A percentile compares a stretch with the other conserved stretches of the same genome.
These are phyloP conservation scores for Meloidogyne hapla DNA, from an alignment of 1,140 invertebrate genomes.

Conservation along the genomic window DNA sequence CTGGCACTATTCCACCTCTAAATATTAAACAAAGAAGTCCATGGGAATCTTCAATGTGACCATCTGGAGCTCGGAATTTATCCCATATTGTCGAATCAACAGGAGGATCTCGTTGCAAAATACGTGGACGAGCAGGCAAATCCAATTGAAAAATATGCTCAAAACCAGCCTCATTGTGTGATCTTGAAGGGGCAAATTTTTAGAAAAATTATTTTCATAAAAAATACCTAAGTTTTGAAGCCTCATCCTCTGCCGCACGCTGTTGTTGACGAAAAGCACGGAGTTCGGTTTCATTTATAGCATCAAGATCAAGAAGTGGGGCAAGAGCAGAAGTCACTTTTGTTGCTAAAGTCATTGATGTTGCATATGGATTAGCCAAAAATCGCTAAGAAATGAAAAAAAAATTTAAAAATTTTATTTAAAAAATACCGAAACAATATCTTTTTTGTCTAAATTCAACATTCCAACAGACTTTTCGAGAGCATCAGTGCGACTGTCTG, in stretches of 20 bases:
- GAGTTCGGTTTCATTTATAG: constrained; percentile 10
- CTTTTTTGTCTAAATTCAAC: constrained; percentile 47
- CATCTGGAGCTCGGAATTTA: constrained; percentile 35
- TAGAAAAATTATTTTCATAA: neutral
- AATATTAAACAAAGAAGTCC: constrained; percentile 57
- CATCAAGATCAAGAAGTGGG: constrained; percentile 47
- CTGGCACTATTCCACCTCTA: constrained; percentile 57
- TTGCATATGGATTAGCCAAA: constrained; percentile 49
- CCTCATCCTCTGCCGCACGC: constrained; percentile 14
- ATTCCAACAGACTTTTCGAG: constrained; percentile 52
- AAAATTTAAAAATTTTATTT: neutral
- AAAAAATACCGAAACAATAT: constrained; percentile 45
- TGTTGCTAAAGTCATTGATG: constrained; percentile 37
- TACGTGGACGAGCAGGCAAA: constrained; percentile 44
- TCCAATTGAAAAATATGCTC: constrained; percentile 53
- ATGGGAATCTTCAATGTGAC: constrained; percentile 50
- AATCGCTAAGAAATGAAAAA: constrained; percentile 44
- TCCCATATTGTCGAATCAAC: constrained; percentile 37
- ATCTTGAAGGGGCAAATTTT: constrained; percentile 24
- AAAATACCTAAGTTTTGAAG: constrained; percentile 35
- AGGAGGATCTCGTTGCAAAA: constrained; percentile 39
- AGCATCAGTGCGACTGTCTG: constrained; percentile 47
- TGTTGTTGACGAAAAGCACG: constrained; percentile 45
- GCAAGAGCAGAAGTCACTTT: constrained; percentile 47
- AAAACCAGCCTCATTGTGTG: constrained; percentile 50